Base-by-base conservation (phyloP, 2,113 vertebrate genomes). In the Sialia sialis region DNA sequence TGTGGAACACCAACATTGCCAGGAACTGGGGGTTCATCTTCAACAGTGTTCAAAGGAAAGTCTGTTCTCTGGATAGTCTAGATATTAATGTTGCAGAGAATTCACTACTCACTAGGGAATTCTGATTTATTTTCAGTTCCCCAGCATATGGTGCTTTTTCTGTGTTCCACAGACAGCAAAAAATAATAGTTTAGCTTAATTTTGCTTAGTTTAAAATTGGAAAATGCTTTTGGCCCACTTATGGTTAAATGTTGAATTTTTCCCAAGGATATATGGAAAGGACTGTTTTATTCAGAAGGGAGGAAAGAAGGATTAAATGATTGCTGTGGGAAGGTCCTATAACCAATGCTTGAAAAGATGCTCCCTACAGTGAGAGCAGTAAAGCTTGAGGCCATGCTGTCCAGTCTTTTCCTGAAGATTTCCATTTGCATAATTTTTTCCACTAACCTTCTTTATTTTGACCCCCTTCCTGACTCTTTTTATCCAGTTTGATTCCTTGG, bases 61-160 rank as follows among this genome's bases (percentile, higher is more conserved):
- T 51, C 30, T 83, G 58, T 54, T 90, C 59, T 75, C 67, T 91
- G 63, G 68, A 69, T 87, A 93, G 80, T 69, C 58, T 83, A 58
- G 75, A 95, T 94, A 87, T 51, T 94, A 93, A 85, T 54, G 62
- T 76, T 67, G 23, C 58, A 75, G 69, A 79, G 59, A 87, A 76
- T 83, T 88, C 75, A 87, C 51, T 73, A 41, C 41, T 92, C 85
- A 66, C 82, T 30, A 66, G 51, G 75, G 85, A 93, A 73, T 84
- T 76, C 32, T 88, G 26, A 59, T 86, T 93, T 96, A 83, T 96
- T 96, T 91, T 91, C 75, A 87, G 58, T 73, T 95, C 11, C 41
- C 51, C 29, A 68, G 58, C 59, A 93, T 85, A 94, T 76, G 70
- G 78, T 77, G 34, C 51, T 83, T 83, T 82, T 63, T 83, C 62